Base-by-base conservation (phyloP, 2,888 invertebrate species). In the Chorisops tibialis region DNA sequence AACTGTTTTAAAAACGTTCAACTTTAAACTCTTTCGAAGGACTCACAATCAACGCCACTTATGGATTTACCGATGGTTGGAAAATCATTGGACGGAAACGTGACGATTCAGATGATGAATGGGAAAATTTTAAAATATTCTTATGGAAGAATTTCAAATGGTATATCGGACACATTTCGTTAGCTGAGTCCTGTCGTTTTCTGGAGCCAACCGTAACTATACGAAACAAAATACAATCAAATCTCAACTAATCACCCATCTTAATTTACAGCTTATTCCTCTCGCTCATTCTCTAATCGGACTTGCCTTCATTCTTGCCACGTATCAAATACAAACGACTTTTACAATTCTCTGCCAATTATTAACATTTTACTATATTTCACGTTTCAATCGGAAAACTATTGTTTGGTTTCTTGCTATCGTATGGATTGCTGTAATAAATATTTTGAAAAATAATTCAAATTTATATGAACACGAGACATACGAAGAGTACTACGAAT, bases 71-170 rank as follows among this genome's bases (percentile, higher is more conserved):
- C 6, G 24, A 43, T 12, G 66, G 67, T 35, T 67, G 78, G 77
- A 49, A 48, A 3, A 49, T 75, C 30, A 65, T 76, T 3, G 71
- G 71, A 59, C 65, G 71, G 41, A 70, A 68, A 7, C 72, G 74
- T 4, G 78, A 78, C 63, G 72, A 74, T 61, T 73, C 73, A 48
- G 75, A 75, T 62, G 71, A 73, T 58, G 78, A 78, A 63, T 68
- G 77, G 62, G 75, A 77, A 61, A 71, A 72, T 50, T 76, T 75
- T 37, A 71, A 69, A 21, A 68, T 69, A 18, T 76, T 73, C 21
- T 68, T 77, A 4, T 45, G 47, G 5, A 70, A 65, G 2, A 73
- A 71, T 54, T 72, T 71, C 68, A 68, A 70, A 1, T 78, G 73
- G 70, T 78, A 75, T 66, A 45, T 75, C 38, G 63, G 74, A 39